Base-by-base conservation (phyloP, 2,113 vertebrate genomes). In the Oryzias javanicus region DNA sequence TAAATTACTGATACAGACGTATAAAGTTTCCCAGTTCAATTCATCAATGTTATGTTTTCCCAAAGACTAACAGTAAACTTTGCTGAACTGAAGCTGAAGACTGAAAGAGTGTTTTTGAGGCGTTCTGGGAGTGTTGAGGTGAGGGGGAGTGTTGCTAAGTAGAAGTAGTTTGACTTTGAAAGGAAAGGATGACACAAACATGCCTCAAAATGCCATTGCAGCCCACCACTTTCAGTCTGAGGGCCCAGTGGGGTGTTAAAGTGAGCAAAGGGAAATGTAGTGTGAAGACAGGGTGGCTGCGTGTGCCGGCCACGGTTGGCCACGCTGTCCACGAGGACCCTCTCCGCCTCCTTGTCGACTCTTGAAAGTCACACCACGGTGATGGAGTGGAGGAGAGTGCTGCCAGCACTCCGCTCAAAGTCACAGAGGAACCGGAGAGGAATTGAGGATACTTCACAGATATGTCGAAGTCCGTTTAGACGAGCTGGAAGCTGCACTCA, bases 141-240 rank as follows among this genome's bases (percentile, higher is more conserved):
- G 75, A 55, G 65, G 82, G 74, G 27, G 48, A 42, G 60, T 70
- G 61, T 63, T 64, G 68, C 76, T 78, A 74, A 77, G 80, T 82
- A 47, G 47, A 70, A 88, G 87, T 70, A 88, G 88, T 87, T 78
- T 89, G 89, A 89, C 89, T 91, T 80, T 91, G 91, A 92, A 89
- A 81, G 89, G 89, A 88, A 81, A 89, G 88, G 91, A 92, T 83
- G 89, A 93, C 92, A 92, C 83, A 91, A 90, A 89, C 93, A 93
- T 94, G 91, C 88, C 86, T 94, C 91, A 92, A 91, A 93, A 93
- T 92, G 91, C 92, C 93, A 94, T 93, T 90, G 92, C 55, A 60
- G 42, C 58, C 48, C 58, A 53, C 51, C 74, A 60, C 41, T 65
- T 85, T 72, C 41, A 71, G 64, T 71, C 77, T 66, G 80, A 88